Evolutionary conservation across 2,888 invertebrate species (phyloP).

Genomic region (Phorcus lineatus): DNA sequence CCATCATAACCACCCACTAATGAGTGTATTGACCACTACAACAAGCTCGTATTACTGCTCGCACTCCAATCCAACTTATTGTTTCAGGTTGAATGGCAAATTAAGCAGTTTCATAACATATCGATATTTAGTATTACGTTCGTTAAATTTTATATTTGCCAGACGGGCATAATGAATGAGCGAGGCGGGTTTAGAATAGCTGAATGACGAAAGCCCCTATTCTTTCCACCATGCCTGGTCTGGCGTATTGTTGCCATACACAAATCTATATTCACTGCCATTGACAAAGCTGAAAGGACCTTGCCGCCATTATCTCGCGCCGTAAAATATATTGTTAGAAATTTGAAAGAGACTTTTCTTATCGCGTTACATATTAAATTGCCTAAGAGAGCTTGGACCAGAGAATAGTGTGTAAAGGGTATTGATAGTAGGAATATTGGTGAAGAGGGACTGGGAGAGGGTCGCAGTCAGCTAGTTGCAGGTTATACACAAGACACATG

Average conservation of each 20-base stretch:
- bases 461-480: not conserved
- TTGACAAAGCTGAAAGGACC: conserved; percentile 62
- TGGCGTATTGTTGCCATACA: conserved; percentile 9
- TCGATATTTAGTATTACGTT: conserved; percentile 5
- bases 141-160: conserved; percentile 24
- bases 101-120: conserved; percentile 23
- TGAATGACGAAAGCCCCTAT: conserved; percentile 16
- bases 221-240: conserved; percentile 18
- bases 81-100: conserved; percentile 17
- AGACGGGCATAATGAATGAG: conserved; percentile 14
- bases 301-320: conserved; percentile 64
- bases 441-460: not conserved
- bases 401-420: conserved; percentile 42
- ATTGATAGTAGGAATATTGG: conserved; percentile 37
- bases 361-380: conserved; percentile 68
- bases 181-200: not conserved
- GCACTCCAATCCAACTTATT: not conserved
- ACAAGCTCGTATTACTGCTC: no score
- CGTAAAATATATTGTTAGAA: conserved; percentile 71
- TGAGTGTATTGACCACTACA: no score
- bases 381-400: conserved; percentile 49
- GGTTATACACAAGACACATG: no score
- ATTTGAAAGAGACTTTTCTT: conserved; percentile 69
- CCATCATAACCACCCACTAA: no score
- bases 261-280: conserved; percentile 63